Conservation (phyloP, 2,113 vertebrate species). For the Sinocyclocheilus rhinocerous region DNA sequence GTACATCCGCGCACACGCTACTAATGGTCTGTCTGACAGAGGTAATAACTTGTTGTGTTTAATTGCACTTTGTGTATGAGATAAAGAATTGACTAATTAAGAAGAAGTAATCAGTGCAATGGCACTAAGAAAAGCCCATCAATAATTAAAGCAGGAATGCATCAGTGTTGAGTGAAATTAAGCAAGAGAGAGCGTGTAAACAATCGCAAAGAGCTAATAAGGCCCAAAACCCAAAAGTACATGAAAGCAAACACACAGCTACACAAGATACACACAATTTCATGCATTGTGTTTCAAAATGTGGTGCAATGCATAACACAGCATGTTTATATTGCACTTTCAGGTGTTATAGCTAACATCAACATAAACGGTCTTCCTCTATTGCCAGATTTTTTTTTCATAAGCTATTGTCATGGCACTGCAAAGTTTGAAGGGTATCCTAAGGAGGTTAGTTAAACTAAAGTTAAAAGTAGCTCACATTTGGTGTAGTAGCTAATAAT, state of each 20-base stretch:
- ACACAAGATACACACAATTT: not conserved
- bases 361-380: not conserved
- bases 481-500: too few species aligned
- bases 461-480: too few species aligned
- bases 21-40: constrained; percentile 54
- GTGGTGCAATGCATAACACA: not conserved
- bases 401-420: too few species aligned
- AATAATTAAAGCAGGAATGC: constrained; percentile 60
- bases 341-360: not conserved
- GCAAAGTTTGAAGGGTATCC: too few species aligned
- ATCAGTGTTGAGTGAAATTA: constrained; percentile 60
- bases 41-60: constrained; percentile 60
- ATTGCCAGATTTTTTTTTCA: too few species aligned
- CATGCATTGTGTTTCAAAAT: not conserved
- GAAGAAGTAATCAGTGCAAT: constrained; percentile 59
- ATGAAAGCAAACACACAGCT: not conserved
- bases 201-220: constrained; percentile 52
- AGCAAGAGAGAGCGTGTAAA: constrained; percentile 47
- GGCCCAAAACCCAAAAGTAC: not conserved
- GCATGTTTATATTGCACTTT: not conserved
- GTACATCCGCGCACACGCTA: constrained; percentile 14
- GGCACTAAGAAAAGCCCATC: constrained; percentile 51
- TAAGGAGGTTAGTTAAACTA: too few species aligned
- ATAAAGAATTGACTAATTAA: constrained; percentile 63
- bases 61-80: constrained; percentile 59